These are phyloP conservation scores for Morinoia aosen DNA, from an alignment of 2,888 invertebrate genomes.

Conservation along the genomic window DNA sequence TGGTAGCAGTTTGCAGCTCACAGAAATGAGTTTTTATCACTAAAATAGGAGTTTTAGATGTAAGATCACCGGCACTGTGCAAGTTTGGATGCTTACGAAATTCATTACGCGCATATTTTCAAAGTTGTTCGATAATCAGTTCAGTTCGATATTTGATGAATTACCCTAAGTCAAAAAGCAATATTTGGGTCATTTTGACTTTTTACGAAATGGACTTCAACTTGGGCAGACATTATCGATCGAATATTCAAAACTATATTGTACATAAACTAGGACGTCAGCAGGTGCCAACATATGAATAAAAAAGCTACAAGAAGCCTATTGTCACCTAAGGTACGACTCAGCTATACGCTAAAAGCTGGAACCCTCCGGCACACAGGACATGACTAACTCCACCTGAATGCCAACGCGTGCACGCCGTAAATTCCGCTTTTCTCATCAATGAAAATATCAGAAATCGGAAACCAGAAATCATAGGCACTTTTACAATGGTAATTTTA, in stretches of 20 bases:
- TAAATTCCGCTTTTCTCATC: conserved; percentile 2
- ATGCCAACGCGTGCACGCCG: not conserved
- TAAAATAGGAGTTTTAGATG: no score
- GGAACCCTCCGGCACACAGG: not conserved
- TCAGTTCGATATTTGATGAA: no score
- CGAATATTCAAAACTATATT: not conserved
- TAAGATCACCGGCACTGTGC: no score
- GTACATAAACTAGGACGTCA: not conserved
- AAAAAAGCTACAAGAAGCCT: not conserved
- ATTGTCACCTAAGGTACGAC: not conserved
- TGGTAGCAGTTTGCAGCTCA: no score
- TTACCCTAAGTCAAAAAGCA: no score
- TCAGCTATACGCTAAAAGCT: not conserved
- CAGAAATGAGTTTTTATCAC: no score
- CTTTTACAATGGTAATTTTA: not conserved
- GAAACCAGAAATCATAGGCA: not conserved
- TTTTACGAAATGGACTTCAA: no score
- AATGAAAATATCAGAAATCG: not conserved
- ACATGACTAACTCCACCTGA: not conserved
- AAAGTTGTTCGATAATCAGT: no score
- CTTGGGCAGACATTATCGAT: not conserved
- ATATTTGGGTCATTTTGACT: no score
- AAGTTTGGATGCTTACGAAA: no score
- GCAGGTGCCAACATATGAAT: not conserved
- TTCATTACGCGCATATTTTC: no score